Evolutionary conservation across 2,888 invertebrate species (phyloP), one percentile per base, ranked within the genome.

Genomic region (Hyposoter dolosus): DNA sequence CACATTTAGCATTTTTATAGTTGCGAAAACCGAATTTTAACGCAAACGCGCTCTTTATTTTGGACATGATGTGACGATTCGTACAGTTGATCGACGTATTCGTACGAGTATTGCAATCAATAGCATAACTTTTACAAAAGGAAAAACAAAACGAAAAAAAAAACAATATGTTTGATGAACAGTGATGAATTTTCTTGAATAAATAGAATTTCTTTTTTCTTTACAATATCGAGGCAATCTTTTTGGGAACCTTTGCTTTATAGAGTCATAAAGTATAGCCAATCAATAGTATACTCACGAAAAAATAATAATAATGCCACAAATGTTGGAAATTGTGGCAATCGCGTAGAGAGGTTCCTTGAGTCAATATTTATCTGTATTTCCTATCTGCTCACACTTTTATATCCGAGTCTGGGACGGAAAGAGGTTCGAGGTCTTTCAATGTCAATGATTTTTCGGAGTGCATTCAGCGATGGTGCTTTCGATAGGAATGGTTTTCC

Each of bases 401-500:
- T 35, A 66, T 50, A 50, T 15, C 19, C 10, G 2, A 23, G 72
- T 40, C 35, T 66, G n/a, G 9, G 23, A 40, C 0, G 19, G 17
- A 6, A 50, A 74, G 53, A 12, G 19, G 7, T 40, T 19, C 35
- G 72, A 63, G 45, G 7, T 28, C 50, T 19, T 28, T 12, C 47
- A 68, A 79, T 65, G 56, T 43, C 72, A 68, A 56, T 69, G 68
- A 79, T 53, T 75, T 71, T n/a, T 68, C 65, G 50, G 69, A 50
- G 17, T 77, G 65, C 72, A 60, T 74, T 56, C 53, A 50, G n/a
- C 72, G 77, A 56, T 40, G 32, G 19, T n/a, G 47, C 23, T 60
- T n/a, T 32, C 15, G 19, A 15, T 84, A 12, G 60, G 47, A 72
- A 72, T 35, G 63, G 56, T 10, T 81, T 84, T 35, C 50, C 17